A percentile compares a stretch with the other conserved stretches of the same genome.
Evolutionary conservation across 2,113 vertebrate genomes (phyloP).

Genomic region (Sigmodon hispidus): DNA sequence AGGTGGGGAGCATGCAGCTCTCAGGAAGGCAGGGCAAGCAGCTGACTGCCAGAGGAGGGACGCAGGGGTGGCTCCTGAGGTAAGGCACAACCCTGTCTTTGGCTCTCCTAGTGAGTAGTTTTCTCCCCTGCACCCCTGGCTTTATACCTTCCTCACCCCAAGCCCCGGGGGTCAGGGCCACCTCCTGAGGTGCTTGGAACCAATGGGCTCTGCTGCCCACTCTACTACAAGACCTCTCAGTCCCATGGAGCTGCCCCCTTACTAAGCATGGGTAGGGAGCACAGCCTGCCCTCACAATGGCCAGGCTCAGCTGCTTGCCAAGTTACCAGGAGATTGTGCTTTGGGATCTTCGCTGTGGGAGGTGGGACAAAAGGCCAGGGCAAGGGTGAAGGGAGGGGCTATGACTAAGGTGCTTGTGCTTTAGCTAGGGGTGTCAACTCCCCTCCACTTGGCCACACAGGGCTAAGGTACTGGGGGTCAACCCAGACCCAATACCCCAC

Average conservation of each 20-base stretch:
- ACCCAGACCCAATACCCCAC: background rate
- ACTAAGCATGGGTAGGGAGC: no score
- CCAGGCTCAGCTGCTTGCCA: constrained; percentile 33
- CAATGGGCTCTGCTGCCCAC: background rate
- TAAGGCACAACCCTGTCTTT: constrained; percentile 81
- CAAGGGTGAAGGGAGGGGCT: background rate
- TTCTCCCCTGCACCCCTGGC: constrained; percentile 61
- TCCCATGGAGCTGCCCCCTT: background rate
- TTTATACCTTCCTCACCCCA: no score
- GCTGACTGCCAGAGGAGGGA: constrained; percentile 15
- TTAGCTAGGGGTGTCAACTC: constrained; percentile 59
- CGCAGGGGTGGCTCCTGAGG: constrained; percentile 66
- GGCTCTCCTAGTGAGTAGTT: constrained; percentile 76
- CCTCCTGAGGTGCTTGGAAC: constrained; percentile 54
- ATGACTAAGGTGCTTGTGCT: constrained; percentile 75
- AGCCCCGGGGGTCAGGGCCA: constrained; percentile 42
- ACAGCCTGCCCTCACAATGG: background rate
- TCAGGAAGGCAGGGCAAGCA: constrained; percentile 36
- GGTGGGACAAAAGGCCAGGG: no score
- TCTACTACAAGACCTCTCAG: background rate
- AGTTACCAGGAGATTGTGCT: constrained; percentile 72
- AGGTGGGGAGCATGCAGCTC: constrained; percentile 62
- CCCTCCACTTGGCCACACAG: background rate
- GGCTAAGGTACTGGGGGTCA: background rate
- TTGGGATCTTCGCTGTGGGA: no score